These are phyloP conservation scores for Poeciliopsis occidentalis DNA, from an alignment of 2,113 vertebrate species.

Conservation along the genomic window DNA sequence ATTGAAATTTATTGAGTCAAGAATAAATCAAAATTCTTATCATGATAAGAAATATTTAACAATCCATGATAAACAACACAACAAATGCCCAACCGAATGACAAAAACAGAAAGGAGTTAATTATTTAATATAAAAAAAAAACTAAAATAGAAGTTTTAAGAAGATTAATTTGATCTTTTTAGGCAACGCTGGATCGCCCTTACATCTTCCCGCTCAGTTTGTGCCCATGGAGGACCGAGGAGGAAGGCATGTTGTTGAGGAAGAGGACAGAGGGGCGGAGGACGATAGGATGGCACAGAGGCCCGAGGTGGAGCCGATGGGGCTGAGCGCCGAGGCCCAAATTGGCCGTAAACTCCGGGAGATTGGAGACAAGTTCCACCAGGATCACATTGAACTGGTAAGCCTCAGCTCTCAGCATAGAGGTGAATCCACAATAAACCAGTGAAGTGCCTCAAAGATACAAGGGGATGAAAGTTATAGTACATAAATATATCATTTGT, in stretches of 20 bases:
- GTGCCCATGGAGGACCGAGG: constrained; percentile 73
- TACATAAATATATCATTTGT: not conserved
- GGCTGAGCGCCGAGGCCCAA: constrained; percentile 68
- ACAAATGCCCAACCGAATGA: no score
- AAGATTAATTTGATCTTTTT: constrained; percentile 22
- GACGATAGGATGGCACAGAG: constrained; percentile 57
- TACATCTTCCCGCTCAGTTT: constrained; percentile 70
- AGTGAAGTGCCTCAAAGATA: no score
- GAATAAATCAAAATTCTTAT: no score
- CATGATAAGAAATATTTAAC: no score
- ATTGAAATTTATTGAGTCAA: no score
- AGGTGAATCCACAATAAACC: constrained; percentile 1
- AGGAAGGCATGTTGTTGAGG: constrained; percentile 51
- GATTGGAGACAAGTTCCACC: constrained; percentile 80
- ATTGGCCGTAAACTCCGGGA: constrained; percentile 78
- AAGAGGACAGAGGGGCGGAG: constrained; percentile 54
- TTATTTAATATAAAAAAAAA: not conserved
- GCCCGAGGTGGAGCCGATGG: constrained; percentile 56
- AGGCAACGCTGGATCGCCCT: constrained; percentile 70
- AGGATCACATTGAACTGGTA: constrained; percentile 76
- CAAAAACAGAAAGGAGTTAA: not conserved
- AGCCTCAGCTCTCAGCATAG: constrained; percentile 16
- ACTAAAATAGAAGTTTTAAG: constrained; percentile 21
- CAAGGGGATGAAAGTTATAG: not conserved
- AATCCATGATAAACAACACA: no score